Evolutionary conservation across 1,140 invertebrate genomes (phyloP), one percentile per base, ranked within the genome.

Genomic region (Drosophila tropicalis): DNA sequence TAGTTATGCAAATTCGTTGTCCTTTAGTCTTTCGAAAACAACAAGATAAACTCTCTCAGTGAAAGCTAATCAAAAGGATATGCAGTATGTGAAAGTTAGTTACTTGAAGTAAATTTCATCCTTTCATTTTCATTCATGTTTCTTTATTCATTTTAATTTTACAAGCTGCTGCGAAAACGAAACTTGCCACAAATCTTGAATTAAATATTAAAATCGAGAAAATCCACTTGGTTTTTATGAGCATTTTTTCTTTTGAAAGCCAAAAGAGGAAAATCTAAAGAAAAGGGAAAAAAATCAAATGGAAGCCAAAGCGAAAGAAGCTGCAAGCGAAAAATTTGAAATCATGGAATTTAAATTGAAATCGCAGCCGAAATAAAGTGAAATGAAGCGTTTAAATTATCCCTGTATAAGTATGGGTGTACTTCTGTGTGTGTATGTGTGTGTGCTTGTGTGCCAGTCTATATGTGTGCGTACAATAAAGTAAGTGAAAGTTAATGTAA

Each of bases 341-440:
- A 77, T 87, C 84, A 72, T 70, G 84, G 76, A 87, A 89, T 84
- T 89, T 81, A 87, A 87, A 87, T 87, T 89, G 84, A 87, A 87
- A 87, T 89, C 84, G 80, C 84, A 87, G 84, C 84, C 77, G 84
- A 89, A 87, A 84, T 89, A 87, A 87, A 87, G 80, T 87, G 84
- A 87, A 89, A 89, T 87, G 80, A 89, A 89, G 84, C 84, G 84
- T 81, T 89, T 84, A 87, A 87, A 78, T 78, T 65, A 65, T 61
- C 32, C 36, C 22, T 32, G 40, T 67, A 25, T 72, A 4, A 22
- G 44, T 51, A 22, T 22, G 13, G 10, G 4, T 51, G 5, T 51
- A 51, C 19, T 12, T 17, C 7, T 44, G 0, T 44, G n/a, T 41
- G 29, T 29, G 55, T 55, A 17, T 54, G 36, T 55, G 66, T 55